phyloP scores from a whole-genome alignment of 2,888 invertebrate genomes.

The Pachymerium ferrugineum region DNA sequence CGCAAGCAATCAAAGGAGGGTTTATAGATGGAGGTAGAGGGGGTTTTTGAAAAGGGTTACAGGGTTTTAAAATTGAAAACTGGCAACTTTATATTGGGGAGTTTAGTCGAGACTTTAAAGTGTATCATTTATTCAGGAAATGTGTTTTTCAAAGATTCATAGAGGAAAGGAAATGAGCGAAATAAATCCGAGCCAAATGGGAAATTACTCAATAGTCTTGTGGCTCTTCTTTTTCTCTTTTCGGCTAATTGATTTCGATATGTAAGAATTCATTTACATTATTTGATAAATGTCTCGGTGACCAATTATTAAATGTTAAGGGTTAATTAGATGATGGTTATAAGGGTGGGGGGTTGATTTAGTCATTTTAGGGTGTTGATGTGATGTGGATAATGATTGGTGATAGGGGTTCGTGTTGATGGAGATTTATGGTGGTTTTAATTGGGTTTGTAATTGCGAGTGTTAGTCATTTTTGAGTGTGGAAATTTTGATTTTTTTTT shows the following conservation, averaged over 20 bases:
- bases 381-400: too few species aligned
- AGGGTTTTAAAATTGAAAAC: neutral
- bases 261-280: neutral
- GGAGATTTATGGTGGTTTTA: too few species aligned
- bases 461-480: too few species aligned
- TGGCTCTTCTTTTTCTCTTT: neutral
- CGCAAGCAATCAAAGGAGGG: neutral
- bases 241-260: neutral
- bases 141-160: neutral
- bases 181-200: neutral
- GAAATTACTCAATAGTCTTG: neutral
- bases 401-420: too few species aligned
- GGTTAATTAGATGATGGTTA: too few species aligned
- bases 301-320: neutral
- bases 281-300: neutral
- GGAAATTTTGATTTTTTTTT: too few species aligned
- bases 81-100: neutral
- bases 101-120: neutral
- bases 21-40: neutral
- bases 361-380: too few species aligned
- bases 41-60: too few species aligned
- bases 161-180: neutral
- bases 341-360: too few species aligned
- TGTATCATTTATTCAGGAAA: constrained; percentile 30
- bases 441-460: too few species aligned